phyloP scores from a whole-genome alignment of 2,797 vertebrate species.

The Bradypodion pumilum region DNA sequence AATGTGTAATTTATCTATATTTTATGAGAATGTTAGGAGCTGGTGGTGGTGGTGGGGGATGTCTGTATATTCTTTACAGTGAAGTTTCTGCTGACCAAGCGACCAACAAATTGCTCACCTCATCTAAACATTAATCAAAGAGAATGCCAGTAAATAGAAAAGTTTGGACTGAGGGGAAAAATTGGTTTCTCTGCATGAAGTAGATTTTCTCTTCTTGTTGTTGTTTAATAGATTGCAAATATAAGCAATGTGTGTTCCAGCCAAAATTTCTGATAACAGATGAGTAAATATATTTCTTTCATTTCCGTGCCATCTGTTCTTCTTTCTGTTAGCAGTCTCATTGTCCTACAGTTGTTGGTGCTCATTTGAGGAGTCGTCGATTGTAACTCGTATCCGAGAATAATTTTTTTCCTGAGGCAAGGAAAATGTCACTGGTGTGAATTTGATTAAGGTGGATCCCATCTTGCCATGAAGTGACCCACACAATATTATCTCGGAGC shows the following conservation, averaged over 20 bases:
- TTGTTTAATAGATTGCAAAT: conserved; percentile 44
- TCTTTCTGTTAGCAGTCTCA: neutral
- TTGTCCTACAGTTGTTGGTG: too few species aligned
- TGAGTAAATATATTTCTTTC: conserved; percentile 31
- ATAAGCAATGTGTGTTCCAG: conserved; percentile 44
- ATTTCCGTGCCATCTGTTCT: neutral
- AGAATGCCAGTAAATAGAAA: conserved; percentile 41
- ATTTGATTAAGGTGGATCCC: too few species aligned
- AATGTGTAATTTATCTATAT: conserved; percentile 65
- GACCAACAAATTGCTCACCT: conserved; percentile 69
- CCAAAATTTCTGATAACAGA: conserved; percentile 38
- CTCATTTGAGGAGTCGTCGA: too few species aligned
- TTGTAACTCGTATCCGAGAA: too few species aligned
- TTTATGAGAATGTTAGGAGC: conserved; percentile 64
- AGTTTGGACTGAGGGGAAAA: conserved; percentile 40
- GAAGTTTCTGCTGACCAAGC: conserved; percentile 70
- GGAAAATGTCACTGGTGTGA: too few species aligned
- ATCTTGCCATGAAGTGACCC: too few species aligned
- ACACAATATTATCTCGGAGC: too few species aligned
- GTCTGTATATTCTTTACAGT: conserved; percentile 55
- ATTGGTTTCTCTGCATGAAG: conserved; percentile 20
- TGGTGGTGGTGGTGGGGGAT: conserved; percentile 54
- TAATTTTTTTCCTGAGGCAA: too few species aligned
- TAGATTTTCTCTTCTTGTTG: conserved; percentile 42
- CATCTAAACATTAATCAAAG: conserved; percentile 72